These are phyloP conservation scores for Poecilia picta DNA, from an alignment of 2,797 vertebrate genomes.

Conservation along the genomic window DNA sequence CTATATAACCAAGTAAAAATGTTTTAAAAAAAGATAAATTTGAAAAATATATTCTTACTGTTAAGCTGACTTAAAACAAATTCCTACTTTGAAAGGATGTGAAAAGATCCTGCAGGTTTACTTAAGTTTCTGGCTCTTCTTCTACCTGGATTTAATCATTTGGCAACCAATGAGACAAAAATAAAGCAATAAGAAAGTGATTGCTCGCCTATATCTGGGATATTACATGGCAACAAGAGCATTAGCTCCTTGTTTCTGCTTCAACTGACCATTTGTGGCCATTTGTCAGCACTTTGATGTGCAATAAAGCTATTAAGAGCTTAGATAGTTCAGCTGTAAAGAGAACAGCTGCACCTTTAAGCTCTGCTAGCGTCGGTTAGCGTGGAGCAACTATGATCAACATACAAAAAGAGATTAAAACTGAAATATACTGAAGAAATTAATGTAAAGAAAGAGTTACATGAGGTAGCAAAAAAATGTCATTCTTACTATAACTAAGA, in stretches of 20 bases:
- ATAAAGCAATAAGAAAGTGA: not conserved
- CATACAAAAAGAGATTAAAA: not conserved
- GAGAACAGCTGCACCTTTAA: conserved; percentile 12
- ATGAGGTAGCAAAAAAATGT: conserved; percentile 14
- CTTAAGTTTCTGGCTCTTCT: not conserved
- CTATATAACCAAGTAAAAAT: not conserved
- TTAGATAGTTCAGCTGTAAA: conserved; percentile 6
- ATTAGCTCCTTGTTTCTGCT: conserved; percentile 17
- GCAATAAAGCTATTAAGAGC: conserved; percentile 47
- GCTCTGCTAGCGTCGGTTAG: conserved; percentile 39
- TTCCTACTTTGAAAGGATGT: not conserved
- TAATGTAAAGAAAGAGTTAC: not conserved
- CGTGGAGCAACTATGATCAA: conserved; percentile 7
- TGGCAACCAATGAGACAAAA: not conserved
- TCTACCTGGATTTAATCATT: not conserved
- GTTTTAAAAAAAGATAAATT: not conserved
- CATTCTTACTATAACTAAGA: not conserved
- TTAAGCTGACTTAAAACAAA: not conserved
- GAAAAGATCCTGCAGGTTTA: not conserved
- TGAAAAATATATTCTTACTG: not conserved
- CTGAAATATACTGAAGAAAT: not conserved
- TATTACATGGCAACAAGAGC: conserved; percentile 15
- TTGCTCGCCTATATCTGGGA: not conserved
- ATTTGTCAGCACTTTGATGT: conserved; percentile 31
- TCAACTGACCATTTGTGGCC: conserved; percentile 10